A percentile compares a stretch with the other conserved stretches of the same genome.
These are phyloP conservation scores for Drosophila nikananu DNA, from an alignment of 1,140 invertebrate species.

Conservation along the genomic window DNA sequence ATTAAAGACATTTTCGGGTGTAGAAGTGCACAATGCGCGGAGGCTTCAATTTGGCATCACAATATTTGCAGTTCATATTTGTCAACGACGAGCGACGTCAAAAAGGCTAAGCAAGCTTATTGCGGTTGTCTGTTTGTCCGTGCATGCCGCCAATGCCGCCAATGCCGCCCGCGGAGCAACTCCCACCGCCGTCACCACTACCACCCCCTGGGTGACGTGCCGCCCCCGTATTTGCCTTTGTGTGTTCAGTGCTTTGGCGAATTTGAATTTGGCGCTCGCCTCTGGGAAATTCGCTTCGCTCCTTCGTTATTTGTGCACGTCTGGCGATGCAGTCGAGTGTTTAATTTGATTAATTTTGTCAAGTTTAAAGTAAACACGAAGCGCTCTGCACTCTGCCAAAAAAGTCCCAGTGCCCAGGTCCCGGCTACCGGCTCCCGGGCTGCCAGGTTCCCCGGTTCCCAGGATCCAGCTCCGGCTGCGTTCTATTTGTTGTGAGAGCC, in stretches of 20 bases:
- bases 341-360: conserved; percentile 84
- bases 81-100: conserved; percentile 65
- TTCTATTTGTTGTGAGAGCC: conserved; percentile 60
- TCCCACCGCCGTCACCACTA: background rate
- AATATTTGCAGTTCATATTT: conserved; percentile 83
- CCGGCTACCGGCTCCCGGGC: background rate
- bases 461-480: conserved; percentile 20
- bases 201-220: background rate
- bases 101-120: conserved; percentile 82
- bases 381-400: conserved; percentile 70
- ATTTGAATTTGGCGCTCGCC: conserved; percentile 71
- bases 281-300: conserved; percentile 46
- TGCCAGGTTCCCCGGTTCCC: background rate
- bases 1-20: background rate
- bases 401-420: conserved; percentile 31
- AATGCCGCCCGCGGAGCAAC: background rate
- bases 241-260: conserved; percentile 49
- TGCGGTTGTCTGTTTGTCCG: conserved; percentile 73
- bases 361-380: conserved; percentile 81
- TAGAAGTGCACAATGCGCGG: conserved; percentile 29
- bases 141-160: conserved; percentile 18
- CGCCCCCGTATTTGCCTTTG: conserved; percentile 24
- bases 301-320: conserved; percentile 80
- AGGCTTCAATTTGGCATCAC: conserved; percentile 72
- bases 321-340: conserved; percentile 81